A percentile compares a stretch with the other conserved stretches of the same genome.
Evolutionary conservation across 2,888 invertebrate species (phyloP).

Genomic region (Cheilosia variabilis): DNA sequence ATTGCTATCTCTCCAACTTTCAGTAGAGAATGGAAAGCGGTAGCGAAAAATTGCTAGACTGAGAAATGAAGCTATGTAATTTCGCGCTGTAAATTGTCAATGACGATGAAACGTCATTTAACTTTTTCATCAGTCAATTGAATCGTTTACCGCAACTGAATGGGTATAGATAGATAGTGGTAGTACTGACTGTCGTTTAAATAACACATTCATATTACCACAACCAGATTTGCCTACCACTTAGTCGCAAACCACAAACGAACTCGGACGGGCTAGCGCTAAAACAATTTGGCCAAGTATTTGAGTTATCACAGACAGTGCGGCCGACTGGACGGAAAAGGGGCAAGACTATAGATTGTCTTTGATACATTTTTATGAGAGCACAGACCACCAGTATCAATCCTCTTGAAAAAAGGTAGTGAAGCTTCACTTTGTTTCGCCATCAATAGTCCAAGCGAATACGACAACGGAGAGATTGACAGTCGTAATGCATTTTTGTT

Average conservation of each 20-base stretch:
- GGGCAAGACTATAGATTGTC: neutral
- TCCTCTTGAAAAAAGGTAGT: too few relatives aligned
- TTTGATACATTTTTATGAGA: too few relatives aligned
- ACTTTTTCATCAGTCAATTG: constrained; percentile 4
- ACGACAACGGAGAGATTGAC: too few relatives aligned
- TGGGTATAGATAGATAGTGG: constrained; percentile 7
- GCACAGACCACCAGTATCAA: too few relatives aligned
- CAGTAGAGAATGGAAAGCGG: constrained; percentile 5
- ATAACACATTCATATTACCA: constrained; percentile 43
- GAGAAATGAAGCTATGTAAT: constrained; percentile 44
- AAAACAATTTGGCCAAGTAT: constrained; percentile 42
- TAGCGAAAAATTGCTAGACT: constrained; percentile 55
- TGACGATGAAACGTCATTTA: constrained; percentile 4
- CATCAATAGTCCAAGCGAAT: too few relatives aligned
- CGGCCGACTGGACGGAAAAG: neutral
- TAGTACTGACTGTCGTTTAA: constrained; percentile 8
- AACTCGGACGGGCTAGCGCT: constrained; percentile 40
- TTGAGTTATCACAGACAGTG: constrained; percentile 39
- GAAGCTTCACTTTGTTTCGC: too few relatives aligned
- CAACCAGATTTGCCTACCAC: constrained; percentile 63
- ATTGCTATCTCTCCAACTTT: neutral
- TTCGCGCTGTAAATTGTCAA: constrained; percentile 20
- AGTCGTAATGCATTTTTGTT: too few relatives aligned
- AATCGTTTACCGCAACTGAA: constrained; percentile 20
- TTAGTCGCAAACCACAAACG: constrained; percentile 7